These are phyloP conservation scores for Ramazzottius varieornatus DNA, from an alignment of 2,888 invertebrate species.

Conservation along the genomic window DNA sequence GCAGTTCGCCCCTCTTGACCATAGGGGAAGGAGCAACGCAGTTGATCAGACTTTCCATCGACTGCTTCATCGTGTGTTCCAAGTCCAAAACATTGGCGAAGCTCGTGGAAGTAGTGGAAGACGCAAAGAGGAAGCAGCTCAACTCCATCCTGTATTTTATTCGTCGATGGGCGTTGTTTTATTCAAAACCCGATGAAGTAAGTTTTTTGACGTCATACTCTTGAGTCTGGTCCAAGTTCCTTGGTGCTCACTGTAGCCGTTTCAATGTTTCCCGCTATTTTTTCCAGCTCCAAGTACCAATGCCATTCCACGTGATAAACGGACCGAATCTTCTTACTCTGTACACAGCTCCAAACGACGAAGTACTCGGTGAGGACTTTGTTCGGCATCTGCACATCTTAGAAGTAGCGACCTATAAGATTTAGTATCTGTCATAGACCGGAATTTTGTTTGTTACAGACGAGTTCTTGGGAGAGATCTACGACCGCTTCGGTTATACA, in stretches of 20 bases:
- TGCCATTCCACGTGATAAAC: background rate
- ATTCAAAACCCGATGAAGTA: background rate
- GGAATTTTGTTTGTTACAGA: background rate
- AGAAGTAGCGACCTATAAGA: too few relatives aligned
- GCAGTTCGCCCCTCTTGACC: background rate
- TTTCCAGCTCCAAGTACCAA: background rate
- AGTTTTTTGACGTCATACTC: background rate
- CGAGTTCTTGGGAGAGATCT: background rate
- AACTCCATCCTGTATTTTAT: background rate
- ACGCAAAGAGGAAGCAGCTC: background rate
- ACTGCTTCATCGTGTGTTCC: background rate
- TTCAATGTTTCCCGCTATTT: background rate
- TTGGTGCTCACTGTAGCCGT: background rate
- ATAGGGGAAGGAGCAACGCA: background rate
- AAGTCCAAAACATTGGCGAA: background rate
- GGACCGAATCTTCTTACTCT: constrained; percentile 2
- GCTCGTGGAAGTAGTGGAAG: background rate
- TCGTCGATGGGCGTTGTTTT: background rate
- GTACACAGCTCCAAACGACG: background rate
- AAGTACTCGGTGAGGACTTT: too few relatives aligned
- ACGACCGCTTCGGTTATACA: background rate
- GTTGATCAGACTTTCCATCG: background rate
- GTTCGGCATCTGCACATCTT: too few relatives aligned
- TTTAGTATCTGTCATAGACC: too few relatives aligned
- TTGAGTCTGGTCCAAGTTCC: too few relatives aligned